These are phyloP conservation scores for Ceyx erithaca DNA, from an alignment of 2,797 vertebrate species.

Conservation along the genomic window DNA sequence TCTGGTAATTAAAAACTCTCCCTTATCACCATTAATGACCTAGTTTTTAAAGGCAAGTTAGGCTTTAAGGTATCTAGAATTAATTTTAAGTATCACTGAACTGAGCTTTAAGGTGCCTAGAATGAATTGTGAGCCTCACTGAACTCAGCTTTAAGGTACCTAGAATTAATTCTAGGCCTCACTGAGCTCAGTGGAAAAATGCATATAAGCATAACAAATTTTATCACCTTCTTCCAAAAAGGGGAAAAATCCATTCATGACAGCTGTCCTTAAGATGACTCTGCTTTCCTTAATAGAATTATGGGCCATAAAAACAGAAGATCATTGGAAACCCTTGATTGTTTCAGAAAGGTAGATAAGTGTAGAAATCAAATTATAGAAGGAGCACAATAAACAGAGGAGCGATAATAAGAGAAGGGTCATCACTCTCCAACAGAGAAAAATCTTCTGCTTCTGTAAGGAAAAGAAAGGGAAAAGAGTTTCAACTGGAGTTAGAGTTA, in stretches of 20 bases:
- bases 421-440: neutral
- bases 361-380: neutral
- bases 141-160: neutral
- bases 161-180: neutral
- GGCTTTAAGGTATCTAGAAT: neutral
- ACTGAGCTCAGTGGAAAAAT: constrained; percentile 2
- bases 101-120: neutral
- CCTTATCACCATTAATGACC: neutral
- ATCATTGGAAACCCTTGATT: neutral
- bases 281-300: neutral
- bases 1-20: neutral
- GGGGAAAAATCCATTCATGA: neutral
- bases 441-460: neutral
- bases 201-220: neutral
- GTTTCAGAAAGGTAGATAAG: neutral
- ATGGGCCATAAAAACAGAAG: neutral
- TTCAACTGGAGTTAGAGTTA: neutral
- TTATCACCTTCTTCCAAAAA: neutral
- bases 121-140: neutral
- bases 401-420: neutral
- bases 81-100: neutral
- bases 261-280: neutral
- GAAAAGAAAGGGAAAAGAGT: neutral
- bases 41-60: neutral
- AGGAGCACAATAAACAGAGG: neutral